Conservation (phyloP, 2,113 vertebrate genomes). For the Dipodomys spectabilis region DNA sequence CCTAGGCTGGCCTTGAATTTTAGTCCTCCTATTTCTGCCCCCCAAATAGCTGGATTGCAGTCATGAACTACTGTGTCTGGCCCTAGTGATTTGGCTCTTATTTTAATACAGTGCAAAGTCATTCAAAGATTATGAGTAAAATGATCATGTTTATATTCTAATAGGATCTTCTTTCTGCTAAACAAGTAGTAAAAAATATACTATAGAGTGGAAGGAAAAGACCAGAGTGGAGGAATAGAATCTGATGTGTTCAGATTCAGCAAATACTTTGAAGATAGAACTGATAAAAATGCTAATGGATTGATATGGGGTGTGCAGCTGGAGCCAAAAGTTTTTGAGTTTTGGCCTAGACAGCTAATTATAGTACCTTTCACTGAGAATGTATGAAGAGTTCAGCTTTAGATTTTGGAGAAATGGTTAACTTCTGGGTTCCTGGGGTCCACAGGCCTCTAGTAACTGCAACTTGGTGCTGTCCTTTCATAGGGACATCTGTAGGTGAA, state of each 20-base stretch:
- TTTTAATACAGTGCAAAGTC: not conserved
- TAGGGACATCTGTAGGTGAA: not conserved
- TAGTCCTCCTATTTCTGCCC: no score
- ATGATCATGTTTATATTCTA: not conserved
- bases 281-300: not conserved
- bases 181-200: not conserved
- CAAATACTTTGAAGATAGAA: slow-evolving; percentile 1
- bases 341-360: not conserved
- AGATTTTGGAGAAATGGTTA: not conserved
- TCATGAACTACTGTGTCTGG: not conserved
- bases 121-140: slow-evolving; percentile 7
- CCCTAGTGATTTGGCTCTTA: not conserved
- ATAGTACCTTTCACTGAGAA: slow-evolving; percentile 25
- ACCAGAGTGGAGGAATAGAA: not conserved
- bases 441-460: not conserved
- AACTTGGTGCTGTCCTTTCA: not conserved
- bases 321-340: not conserved
- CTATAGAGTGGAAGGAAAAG: not conserved
- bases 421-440: not conserved
- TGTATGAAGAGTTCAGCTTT: not conserved
- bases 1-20: no score
- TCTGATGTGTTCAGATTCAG: not conserved
- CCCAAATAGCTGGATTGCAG: not conserved
- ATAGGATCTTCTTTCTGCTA: not conserved
- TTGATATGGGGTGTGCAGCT: not conserved